These are phyloP conservation scores for Agrotis ipsilon DNA, from an alignment of 2,888 invertebrate species.

Conservation along the genomic window DNA sequence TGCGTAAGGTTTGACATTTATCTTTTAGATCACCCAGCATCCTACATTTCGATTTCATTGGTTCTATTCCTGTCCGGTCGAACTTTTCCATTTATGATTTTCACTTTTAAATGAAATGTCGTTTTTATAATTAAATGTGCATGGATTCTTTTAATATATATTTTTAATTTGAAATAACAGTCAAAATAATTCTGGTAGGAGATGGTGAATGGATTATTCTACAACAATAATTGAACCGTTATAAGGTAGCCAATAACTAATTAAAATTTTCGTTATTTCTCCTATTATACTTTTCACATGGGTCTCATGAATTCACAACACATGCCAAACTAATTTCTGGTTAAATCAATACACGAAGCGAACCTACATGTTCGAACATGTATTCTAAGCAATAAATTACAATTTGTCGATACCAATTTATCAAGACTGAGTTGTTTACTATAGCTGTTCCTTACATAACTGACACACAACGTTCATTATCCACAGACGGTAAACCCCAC, in stretches of 20 bases:
- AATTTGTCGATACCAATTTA: constrained; percentile 18
- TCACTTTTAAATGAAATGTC: not conserved
- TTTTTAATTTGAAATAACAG: too few relatives aligned
- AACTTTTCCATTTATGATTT: not conserved
- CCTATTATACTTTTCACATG: not conserved
- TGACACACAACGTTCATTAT: constrained; percentile 12
- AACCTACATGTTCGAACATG: too few relatives aligned
- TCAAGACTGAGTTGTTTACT: constrained; percentile 26
- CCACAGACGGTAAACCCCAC: constrained; percentile 17
- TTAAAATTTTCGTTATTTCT: too few relatives aligned
- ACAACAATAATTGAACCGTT: too few relatives aligned
- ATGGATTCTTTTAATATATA: too few relatives aligned
- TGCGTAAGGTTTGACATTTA: constrained; percentile 49
- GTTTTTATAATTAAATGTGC: too few relatives aligned
- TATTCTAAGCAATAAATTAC: constrained; percentile 24
- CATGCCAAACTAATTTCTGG: not conserved
- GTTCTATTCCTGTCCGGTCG: not conserved
- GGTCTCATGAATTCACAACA: not conserved
- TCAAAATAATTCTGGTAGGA: too few relatives aligned
- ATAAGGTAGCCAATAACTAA: not conserved
- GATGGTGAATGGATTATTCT: not conserved
- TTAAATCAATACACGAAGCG: not conserved
- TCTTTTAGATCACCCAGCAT: constrained; percentile 18
- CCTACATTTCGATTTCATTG: constrained; percentile 17
- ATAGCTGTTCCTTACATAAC: constrained; percentile 36